These are phyloP conservation scores for Habroteleia sp. DNA, from an alignment of 2,888 invertebrate species.

Conservation along the genomic window DNA sequence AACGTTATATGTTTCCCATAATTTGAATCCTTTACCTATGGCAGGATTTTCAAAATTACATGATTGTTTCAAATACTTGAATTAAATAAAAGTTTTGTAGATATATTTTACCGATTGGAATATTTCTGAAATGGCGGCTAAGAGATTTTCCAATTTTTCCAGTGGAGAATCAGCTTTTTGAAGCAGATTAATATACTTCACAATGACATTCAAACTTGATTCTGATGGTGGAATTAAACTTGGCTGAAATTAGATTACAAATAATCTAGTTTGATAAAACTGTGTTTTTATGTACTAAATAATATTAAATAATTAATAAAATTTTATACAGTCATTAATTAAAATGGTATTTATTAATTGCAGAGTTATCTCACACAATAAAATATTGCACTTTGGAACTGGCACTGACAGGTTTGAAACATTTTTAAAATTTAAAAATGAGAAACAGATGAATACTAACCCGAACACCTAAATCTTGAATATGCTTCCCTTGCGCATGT, in stretches of 20 bases:
- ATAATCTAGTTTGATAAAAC: constrained; percentile 11
- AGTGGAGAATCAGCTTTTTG: constrained; percentile 96
- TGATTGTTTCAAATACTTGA: constrained; percentile 11
- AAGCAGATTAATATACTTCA: constrained; percentile 89
- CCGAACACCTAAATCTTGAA: constrained; percentile 87
- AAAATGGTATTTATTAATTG: too few relatives aligned
- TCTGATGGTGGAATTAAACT: constrained; percentile 90
- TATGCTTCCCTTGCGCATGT: constrained; percentile 86
- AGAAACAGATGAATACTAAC: constrained; percentile 81
- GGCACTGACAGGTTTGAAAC: too few relatives aligned
- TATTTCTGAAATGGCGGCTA: constrained; percentile 93
- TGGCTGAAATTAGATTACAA: constrained; percentile 80
- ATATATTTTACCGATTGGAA: constrained; percentile 87
- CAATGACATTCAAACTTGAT: constrained; percentile 88
- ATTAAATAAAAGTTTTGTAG: too few relatives aligned
- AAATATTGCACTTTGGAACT: too few relatives aligned
- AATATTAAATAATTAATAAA: too few relatives aligned
- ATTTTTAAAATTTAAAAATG: too few relatives aligned
- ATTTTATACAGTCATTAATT: too few relatives aligned
- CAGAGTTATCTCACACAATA: too few relatives aligned
- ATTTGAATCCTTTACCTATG: constrained; percentile 85
- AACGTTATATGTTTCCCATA: constrained; percentile 83
- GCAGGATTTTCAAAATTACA: constrained; percentile 3
- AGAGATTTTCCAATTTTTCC: constrained; percentile 94
- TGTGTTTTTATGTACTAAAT: neutral